Base-by-base conservation (phyloP, 1,140 invertebrate genomes). In the Manduca sexta region DNA sequence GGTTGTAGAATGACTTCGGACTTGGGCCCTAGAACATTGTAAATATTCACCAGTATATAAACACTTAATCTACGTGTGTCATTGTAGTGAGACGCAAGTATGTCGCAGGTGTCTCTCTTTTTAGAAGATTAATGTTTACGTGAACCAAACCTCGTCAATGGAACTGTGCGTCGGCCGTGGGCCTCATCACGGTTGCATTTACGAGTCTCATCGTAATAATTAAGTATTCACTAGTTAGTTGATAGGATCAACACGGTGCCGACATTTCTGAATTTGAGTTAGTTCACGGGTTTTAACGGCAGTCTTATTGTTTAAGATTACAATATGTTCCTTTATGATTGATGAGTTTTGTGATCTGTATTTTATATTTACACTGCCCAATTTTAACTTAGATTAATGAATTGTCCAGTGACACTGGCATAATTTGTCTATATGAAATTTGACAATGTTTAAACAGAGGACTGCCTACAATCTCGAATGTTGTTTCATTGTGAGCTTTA, bases 1-100 rank as follows among this genome's bases (percentile, higher is more conserved):
- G 30, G 87, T 89, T 51, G 86, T 94, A 65, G 91, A 91, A 88
- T 91, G 89, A 90, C 88, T 89, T 85, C 74, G 64, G 59, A 58
- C 60, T 8, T 56, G 49, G 57, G 30, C 53, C 35, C 21, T 78
- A 77, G 74, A 60, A 52, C 59, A 67, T 76, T 83, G 74, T 79
- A 79, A 73, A 84, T 84, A 83, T 76, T 77, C 69, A 74, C 57
- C 65, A 73, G 67, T 81, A 73, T 74, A 56, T 68, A 63, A 70
- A 74, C 62, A 69, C 57, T 69, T 71, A 63, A 56, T 67, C 62
- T 80, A 73, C 56, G 68, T 75, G 78, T 77, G 74, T 78, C 69
- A 74, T 66, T 69, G 67, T 79, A 80, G 77, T 58, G 59, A 69
- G 69, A 52, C 58, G 61, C 61, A 34, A 49, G 56, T 49, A 63